Evolutionary conservation across 2,113 vertebrate species (phyloP).

Genomic region (Nesoenas mayeri): DNA sequence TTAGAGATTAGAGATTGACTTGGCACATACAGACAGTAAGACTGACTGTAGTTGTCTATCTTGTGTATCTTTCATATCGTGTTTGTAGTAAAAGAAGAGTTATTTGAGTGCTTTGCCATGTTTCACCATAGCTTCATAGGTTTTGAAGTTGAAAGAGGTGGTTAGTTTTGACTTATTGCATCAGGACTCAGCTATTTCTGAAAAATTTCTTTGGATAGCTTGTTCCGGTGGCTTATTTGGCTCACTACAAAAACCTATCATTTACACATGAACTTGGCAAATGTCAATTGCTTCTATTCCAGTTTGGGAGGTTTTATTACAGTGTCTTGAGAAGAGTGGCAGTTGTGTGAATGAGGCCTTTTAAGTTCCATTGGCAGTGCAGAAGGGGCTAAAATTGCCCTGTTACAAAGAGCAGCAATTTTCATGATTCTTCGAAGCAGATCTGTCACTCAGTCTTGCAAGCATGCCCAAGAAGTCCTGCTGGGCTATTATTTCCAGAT

Average conservation of each 20-base stretch:
- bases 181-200: not conserved
- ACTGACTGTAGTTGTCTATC: not conserved
- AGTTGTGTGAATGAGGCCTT: not conserved
- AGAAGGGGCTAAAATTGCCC: not conserved
- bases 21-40: not conserved
- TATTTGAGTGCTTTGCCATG: not conserved
- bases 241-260: not conserved
- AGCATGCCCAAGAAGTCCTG: not conserved
- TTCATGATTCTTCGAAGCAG: not conserved
- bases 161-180: not conserved
- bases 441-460: not conserved
- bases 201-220: not conserved
- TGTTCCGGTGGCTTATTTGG: constrained; percentile 5
- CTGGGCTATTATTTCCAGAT: not conserved
- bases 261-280: constrained; percentile 22
- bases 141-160: not conserved
- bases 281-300: constrained; percentile 6
- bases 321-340: not conserved
- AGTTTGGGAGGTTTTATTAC: not conserved
- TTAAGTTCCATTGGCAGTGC: not conserved
- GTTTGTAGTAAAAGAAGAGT: not conserved
- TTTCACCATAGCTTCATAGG: not conserved
- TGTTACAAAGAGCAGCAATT: not conserved
- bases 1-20: not conserved
- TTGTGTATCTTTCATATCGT: not conserved